These are phyloP conservation scores for Pheosia tremula DNA, from an alignment of 2,888 invertebrate species.

Conservation along the genomic window DNA sequence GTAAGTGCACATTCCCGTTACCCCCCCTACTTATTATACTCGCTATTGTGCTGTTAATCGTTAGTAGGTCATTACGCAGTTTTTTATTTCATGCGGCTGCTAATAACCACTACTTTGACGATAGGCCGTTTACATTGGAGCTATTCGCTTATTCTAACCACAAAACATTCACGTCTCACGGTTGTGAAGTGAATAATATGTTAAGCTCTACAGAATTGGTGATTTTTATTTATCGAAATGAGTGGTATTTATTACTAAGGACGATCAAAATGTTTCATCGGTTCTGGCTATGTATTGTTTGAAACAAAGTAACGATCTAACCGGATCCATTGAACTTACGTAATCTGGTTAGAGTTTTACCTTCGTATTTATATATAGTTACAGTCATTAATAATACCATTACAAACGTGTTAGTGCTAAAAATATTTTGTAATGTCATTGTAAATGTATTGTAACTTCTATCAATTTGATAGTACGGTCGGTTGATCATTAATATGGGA, in stretches of 20 bases:
- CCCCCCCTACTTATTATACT: conserved; percentile 47
- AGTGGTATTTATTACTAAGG: conserved; percentile 25
- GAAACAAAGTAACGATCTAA: too few species aligned
- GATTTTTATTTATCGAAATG: conserved; percentile 17
- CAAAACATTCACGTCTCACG: conserved; percentile 41
- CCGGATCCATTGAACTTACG: too few species aligned
- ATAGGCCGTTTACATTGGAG: conserved; percentile 62
- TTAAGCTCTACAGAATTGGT: conserved; percentile 32
- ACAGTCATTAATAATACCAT: too few species aligned
- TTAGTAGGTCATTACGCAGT: conserved; percentile 71
- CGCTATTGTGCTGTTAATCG: conserved; percentile 71
- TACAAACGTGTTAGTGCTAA: too few species aligned
- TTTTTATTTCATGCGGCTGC: conserved; percentile 71
- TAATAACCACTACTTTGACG: conserved; percentile 67
- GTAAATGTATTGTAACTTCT: too few species aligned
- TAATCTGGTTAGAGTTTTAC: too few species aligned
- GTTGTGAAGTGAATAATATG: conserved; percentile 38
- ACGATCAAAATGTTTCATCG: conserved; percentile 13
- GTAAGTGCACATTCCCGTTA: conserved; percentile 83
- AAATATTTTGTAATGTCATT: too few species aligned
- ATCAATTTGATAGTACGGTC: too few species aligned
- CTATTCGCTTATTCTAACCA: conserved; percentile 75
- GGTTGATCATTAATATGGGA: too few species aligned
- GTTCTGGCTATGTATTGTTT: background rate
- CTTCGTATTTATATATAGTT: too few species aligned